Base-by-base conservation (phyloP, 2,888 invertebrate species). In the Eilema sororculum region DNA sequence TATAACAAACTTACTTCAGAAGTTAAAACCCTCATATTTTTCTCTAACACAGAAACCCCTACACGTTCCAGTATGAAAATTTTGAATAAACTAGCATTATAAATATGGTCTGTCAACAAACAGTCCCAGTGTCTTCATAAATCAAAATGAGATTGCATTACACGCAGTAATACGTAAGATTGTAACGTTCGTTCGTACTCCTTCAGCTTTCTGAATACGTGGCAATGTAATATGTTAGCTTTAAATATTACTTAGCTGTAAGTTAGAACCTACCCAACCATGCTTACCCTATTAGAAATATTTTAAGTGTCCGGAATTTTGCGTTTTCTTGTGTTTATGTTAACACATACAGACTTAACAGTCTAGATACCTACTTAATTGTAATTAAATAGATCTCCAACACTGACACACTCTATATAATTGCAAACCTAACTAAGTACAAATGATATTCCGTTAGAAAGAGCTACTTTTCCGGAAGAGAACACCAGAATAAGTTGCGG, bases 131-230 rank as follows among this genome's bases (percentile, higher is more conserved):
- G 56, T 63, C 20, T 65, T 24, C 74, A 77, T 79, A 81, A 80
- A 80, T 82, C 82, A 82, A 76, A 76, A 78, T 64, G 76, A 81
- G 75, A 80, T 79, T 77, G 80, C 82, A 82, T 74, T 81, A 76
- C 78, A 70, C 69, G 52, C 71, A 74, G 72, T 74, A 71, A 68
- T 28, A 65, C 41, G 68, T 73, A 78, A 75, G 73, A 72, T 67
- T 76, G 62, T 73, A 72, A 70, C 74, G 68, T 74, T 60, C 65
- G 73, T 73, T 78, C 76, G 9, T n/a, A 76, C 22, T 52, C 74
- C 81, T 62, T 61, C 65, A 76, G 73, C 74, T 74, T 63, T 69
- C 73, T 70, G 67, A 70, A 78, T 69, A 71, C 71, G 71, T 63
- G 63, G 37, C 68, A 65, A 46, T n/a, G 60, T 46, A 66, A 68